A percentile compares a stretch with the other conserved stretches of the same genome.
These are phyloP conservation scores for Trogon melanurus DNA, from an alignment of 2,113 vertebrate genomes.

Conservation along the genomic window DNA sequence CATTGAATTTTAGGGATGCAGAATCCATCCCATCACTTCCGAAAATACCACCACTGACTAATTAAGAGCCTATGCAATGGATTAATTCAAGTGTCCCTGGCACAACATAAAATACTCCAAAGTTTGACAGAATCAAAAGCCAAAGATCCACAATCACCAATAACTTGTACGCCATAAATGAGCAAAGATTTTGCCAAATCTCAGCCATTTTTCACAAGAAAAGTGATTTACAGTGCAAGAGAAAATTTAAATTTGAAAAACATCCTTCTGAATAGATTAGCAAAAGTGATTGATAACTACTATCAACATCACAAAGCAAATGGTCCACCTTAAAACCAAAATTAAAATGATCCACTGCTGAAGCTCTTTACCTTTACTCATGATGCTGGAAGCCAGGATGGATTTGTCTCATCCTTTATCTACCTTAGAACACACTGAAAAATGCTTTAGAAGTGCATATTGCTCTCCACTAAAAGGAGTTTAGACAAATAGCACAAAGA, in stretches of 20 bases:
- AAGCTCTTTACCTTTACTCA: neutral
- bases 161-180: neutral
- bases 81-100: neutral
- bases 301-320: neutral
- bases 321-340: neutral
- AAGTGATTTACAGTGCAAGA: neutral
- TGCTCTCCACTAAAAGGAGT: neutral
- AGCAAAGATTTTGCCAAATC: neutral
- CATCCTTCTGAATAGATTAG: neutral
- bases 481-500: neutral
- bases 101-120: neutral
- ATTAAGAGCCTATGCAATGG: neutral
- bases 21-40: neutral
- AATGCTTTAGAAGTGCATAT: neutral
- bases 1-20: neutral
- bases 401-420: neutral
- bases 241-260: neutral
- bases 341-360: neutral
- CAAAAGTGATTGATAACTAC: neutral
- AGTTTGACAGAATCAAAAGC: neutral
- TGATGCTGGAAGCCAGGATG: neutral
- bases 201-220: neutral
- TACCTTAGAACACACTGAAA: neutral
- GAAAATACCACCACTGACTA: neutral
- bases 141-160: neutral